Base-by-base conservation (phyloP, 2,888 invertebrate species). In the Hyppa rectilinea region DNA sequence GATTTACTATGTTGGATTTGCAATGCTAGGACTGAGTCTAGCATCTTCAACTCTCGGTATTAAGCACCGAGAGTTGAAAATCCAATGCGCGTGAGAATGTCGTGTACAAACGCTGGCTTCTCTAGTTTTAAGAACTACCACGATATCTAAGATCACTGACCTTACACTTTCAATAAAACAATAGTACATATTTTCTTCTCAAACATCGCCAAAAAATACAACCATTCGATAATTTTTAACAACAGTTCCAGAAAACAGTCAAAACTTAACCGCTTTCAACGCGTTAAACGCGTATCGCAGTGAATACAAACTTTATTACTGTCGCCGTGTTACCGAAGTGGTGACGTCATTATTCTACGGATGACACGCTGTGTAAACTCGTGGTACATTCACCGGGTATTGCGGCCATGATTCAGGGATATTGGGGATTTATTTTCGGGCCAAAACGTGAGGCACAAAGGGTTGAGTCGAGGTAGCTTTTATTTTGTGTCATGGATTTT, bases 321-420 rank as follows among this genome's bases (percentile, higher is more conserved):
- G 65, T 69, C 60, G 60, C 58, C 26, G 58, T 58, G 52, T 62
- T 74, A 65, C 80, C 45, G 69, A 69, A 70, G 59, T 68, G 56
- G 65, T 71, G 76, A 84, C 74, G 82, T 82, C 76, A 82, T 82
- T 82, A 79, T 79, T 74, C 71, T 45, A 67, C 70, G 67, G 79
- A 82, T 82, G 71, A 81, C 68, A 71, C 63, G 66, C 70, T 67
- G 72, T 68, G 73, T 77, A 76, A 81, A 80, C 59, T 76, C 47
- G 52, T 45, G 23, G 79, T 49, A 78, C 50, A 49, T 66, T 80
- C 45, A 50, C 26, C 12, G 40, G 29, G 20, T 80, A 67, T 26
- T 23, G 47, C 14, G 26, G 55, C 81, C 62, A 80, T 62, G 58
- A 45, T 45, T 64, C 34, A 17, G 14, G 14, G n/a, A 40, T 43